phyloP scores from a whole-genome alignment of 2,113 vertebrate genomes.

The Mirounga angustirostris region DNA sequence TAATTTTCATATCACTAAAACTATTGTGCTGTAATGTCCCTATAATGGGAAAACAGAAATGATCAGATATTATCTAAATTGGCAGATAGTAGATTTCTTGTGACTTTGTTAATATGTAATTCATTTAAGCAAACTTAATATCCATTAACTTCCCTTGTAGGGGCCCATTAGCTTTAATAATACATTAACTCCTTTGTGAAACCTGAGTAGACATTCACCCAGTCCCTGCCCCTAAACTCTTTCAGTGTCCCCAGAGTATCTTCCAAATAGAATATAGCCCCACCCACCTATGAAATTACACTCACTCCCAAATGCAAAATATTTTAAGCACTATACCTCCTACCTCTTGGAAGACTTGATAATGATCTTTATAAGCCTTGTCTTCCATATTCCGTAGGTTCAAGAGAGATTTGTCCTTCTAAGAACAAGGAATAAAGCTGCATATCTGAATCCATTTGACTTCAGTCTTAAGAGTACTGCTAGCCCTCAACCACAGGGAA shows the following conservation, averaged over 20 bases:
- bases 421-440: neutral
- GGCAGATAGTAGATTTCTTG: slow-evolving; percentile 89
- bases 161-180: slow-evolving; percentile 93
- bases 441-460: slow-evolving; percentile 32
- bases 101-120: slow-evolving; percentile 90
- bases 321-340: neutral
- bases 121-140: slow-evolving; percentile 92
- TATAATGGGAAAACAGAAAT: slow-evolving; percentile 90
- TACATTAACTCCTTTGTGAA: slow-evolving; percentile 89
- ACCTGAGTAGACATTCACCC: slow-evolving; percentile 86
- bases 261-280: slow-evolving; percentile 51
- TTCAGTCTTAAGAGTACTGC: neutral
- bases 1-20: slow-evolving; percentile 87
- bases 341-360: slow-evolving; percentile 5
- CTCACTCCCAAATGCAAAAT: neutral
- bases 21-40: slow-evolving; percentile 87
- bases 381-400: neutral
- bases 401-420: slow-evolving; percentile 39
- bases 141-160: slow-evolving; percentile 91
- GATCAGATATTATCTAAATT: slow-evolving; percentile 90
- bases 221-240: slow-evolving; percentile 63
- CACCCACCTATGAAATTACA: slow-evolving; percentile 24
- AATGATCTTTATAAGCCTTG: neutral
- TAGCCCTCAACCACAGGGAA: neutral
- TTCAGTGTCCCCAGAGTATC: slow-evolving; percentile 29